Base-by-base conservation (phyloP, 2,888 invertebrate species). In the Athripsodes cinereus region DNA sequence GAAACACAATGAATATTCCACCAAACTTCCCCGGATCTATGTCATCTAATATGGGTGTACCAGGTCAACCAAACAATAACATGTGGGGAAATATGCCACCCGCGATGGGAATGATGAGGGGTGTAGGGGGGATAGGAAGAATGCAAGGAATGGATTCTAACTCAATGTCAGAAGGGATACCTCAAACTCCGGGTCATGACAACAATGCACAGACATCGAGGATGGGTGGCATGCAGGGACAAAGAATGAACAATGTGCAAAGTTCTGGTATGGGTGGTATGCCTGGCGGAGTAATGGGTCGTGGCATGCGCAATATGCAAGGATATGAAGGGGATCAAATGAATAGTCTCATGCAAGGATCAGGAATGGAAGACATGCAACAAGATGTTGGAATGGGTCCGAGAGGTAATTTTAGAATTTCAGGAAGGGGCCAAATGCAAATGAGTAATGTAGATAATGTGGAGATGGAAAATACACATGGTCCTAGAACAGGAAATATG, bases 51-150 rank as follows among this genome's bases (percentile, higher is more conserved):
- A 50, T 50, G 50, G 16, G 50, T n/a, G n/a, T 50, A n/a, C 50
- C 22, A 8, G 50, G 22, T 19, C 5, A 5, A 48, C 18, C 48
- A 50, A 26, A 2, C n/a, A 11, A 21, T 5, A 26, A 50, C 8
- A 50, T 26, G 8, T 22, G 50, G 26, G 26, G n/a, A 11, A 26
- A 16, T 22, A 26, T 26, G 50, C 16, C 16, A 26, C 50, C 22
- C 16, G 22, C 13, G 20, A 50, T 50, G 50, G 22, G 3, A 26
- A 48, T 22, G 5, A 50, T 26, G n/a, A 22, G 18, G 3, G 50
- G 50, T 20, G 21, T 50, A 31, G 40, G 50, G 2, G 71, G 71
- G 55, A 65, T 71, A 48, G 69, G 72, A 18, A 70, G 71, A 55
- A 72, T 72, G 64, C 61, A 71, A 11, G 59, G 60, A 22, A 55